Base-by-base conservation (phyloP, 2,888 invertebrate genomes). In the Plusia festucae region DNA sequence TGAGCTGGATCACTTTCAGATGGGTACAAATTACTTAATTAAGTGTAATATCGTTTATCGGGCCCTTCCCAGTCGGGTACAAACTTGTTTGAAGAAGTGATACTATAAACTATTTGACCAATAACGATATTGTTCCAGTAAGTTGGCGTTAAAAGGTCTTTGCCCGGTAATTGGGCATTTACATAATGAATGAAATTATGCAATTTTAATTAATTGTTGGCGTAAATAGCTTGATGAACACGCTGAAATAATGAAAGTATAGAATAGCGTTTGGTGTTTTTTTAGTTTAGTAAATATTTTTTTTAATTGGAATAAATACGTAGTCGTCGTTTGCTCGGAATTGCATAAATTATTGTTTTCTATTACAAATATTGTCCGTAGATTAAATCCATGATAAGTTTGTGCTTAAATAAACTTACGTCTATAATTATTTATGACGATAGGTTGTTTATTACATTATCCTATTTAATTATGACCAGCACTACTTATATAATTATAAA, bases 11-110 rank as follows among this genome's bases (percentile, higher is more conserved):
- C n/a, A 13, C n/a, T 40, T 40, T 6, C 40, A 40, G n/a, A 40
- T 40, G n/a, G n/a, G n/a, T 40, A 40, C 40, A 40, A 40, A 40
- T 40, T 40, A 40, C 40, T 40, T 40, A 40, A 40, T 40, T 40
- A 40, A n/a, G 40, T n/a, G n/a, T 40, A 40, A n/a, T 40, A 40
- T n/a, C 40, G n/a, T n/a, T 40, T 40, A n/a, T 40, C 40, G 34
- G 11, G 13, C 13, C n/a, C 0, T 30, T 40, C n/a, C 40, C n/a
- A n/a, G 13, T 15, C 40, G 40, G n/a, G 40, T 1, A n/a, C n/a
- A 40, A 40, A 40, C 40, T 40, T 6, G 40, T 40, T 40, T 40
- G n/a, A 40, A 1, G 5, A n/a, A 40, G n/a, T 40, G 40, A 40
- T n/a, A 5, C 7, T 15, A 40, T 40, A 1, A 40, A 40, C 40